Evolutionary conservation across 2,113 vertebrate species (phyloP).

Genomic region (Atractosteus spatula): DNA sequence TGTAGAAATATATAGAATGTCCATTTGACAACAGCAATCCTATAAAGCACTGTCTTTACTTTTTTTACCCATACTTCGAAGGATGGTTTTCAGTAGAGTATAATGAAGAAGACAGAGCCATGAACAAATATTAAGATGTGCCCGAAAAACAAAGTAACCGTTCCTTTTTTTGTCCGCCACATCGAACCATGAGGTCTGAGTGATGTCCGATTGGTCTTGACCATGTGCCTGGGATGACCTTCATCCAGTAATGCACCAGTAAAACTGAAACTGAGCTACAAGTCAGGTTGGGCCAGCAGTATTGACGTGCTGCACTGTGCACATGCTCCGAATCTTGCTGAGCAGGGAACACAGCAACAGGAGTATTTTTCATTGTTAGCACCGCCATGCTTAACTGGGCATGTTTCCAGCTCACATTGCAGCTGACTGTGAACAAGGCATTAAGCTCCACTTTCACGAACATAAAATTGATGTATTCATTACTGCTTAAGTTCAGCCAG

Average conservation of each 20-base stretch:
- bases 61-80: no score
- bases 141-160: no score
- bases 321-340: not conserved
- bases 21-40: no score
- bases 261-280: conserved; percentile 15
- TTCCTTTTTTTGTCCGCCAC: no score
- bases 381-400: conserved; percentile 11
- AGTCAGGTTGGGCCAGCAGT: not conserved
- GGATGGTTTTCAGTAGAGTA: no score
- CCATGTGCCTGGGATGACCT: not conserved
- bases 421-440: not conserved
- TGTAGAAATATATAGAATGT: no score
- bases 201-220: not conserved
- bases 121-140: no score
- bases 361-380: conserved; percentile 27
- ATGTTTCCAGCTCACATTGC: conserved; percentile 10
- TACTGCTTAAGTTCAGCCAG: not conserved
- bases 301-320: not conserved
- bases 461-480: conserved; percentile 15
- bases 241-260: conserved; percentile 13
- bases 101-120: no score
- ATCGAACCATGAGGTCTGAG: no score
- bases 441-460: not conserved
- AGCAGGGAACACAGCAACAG: conserved; percentile 15
- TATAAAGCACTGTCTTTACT: no score